Evolutionary conservation across 92 coral and sea anemone genomes (phyloP), one percentile per base, ranked within the genome.

Genomic region (Parazoanthus darwini): DNA sequence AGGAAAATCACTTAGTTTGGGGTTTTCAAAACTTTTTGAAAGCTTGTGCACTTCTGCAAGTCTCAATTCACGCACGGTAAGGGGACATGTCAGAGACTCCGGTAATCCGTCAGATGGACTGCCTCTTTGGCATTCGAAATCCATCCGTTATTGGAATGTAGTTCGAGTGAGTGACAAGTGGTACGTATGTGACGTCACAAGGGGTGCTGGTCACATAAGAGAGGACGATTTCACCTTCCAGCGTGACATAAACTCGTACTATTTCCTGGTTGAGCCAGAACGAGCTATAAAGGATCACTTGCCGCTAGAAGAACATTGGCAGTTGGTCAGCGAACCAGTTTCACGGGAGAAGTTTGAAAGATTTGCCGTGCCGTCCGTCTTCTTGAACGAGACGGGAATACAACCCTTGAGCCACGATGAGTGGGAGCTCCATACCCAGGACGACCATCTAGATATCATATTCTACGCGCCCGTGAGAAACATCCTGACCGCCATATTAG

Each of bases 241-340:
- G 42, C 94, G 94, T 26, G 85, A 81, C 77, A 89, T 93, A 36
- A 88, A 91, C 80, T 85, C 91, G 65, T 77, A 88, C 58, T 87
- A 89, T 88, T 93, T 93, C 84, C 93, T 93, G 36, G 88, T 91
- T 92, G 96, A 91, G 63, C 98, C 98, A 9, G 98, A 93, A 10
- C 87, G 66, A 54, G 94, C 98, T 23, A 91, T 95, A 35, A 86
- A 82, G 68, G 93, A 94, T 26, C 94, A 93, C 65, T 82, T 91
- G 15, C 98, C 98, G 3, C 88, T 80, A 25, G 93, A 91, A 13
- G 89, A 93, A 8, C 77, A 93, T 36, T 94, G 98, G 94, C 98
- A 94, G 84, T 89, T 93, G 11, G 82, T 94, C 29, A 92, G 91
- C 20, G 80, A 91, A 54, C 93, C 93, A 9, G 85, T 94, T 44